Evolutionary conservation across 2,113 vertebrate genomes (phyloP).

Genomic region (Neomonachus schauinslandi): DNA sequence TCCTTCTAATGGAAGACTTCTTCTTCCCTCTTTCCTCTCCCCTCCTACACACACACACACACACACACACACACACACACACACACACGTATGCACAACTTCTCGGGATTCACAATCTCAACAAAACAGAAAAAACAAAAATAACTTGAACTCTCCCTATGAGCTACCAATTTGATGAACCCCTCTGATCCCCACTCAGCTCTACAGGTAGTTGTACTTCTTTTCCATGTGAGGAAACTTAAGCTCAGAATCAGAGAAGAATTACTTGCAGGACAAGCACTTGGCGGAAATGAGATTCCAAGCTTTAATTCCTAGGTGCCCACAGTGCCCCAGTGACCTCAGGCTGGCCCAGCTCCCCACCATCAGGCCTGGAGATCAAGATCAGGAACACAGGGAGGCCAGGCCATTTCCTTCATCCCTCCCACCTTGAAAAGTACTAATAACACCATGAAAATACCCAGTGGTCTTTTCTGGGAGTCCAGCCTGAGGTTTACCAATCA

Average conservation of each 20-base stretch:
- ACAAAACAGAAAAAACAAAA: slow-evolving; percentile 23
- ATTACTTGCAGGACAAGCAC: background rate
- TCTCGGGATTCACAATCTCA: background rate
- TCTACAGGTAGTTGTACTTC: background rate
- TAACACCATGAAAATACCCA: background rate
- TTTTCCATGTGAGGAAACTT: background rate
- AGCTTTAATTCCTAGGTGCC: background rate
- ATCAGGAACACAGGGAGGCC: background rate
- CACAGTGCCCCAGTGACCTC: background rate
- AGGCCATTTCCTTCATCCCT: background rate
- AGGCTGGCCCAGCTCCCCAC: background rate
- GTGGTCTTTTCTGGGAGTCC: background rate
- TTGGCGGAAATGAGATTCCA: background rate
- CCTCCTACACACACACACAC: background rate
- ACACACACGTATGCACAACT: background rate
- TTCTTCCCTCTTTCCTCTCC: background rate
- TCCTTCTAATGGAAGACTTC: background rate
- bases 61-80: background rate
- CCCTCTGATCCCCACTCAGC: background rate
- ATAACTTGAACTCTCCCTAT: background rate
- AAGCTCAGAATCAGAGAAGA: background rate
- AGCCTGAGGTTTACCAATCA: background rate
- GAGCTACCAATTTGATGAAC: background rate
- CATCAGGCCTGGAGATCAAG: background rate
- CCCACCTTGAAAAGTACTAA: background rate